Conservation (phyloP, 2,797 vertebrate genomes). For the Rhinichthys osculus region DNA sequence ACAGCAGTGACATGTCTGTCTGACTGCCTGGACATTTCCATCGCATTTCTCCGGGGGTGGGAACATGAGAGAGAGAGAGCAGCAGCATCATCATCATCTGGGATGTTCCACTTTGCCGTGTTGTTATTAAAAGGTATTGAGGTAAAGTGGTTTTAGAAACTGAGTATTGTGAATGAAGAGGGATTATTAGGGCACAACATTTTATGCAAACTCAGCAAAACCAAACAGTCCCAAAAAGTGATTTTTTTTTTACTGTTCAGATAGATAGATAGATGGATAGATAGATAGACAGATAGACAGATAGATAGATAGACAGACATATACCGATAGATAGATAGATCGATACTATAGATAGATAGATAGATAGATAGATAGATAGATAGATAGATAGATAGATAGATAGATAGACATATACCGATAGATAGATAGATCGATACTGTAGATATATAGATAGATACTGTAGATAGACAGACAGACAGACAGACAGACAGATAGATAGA, state of each 20-base stretch:
- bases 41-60: conserved; percentile 71
- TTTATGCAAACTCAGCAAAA: not conserved
- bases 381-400: not conserved
- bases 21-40: conserved; percentile 82
- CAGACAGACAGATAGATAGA: not conserved
- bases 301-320: not conserved
- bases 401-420: not conserved
- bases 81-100: conserved; percentile 34
- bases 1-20: conserved; percentile 80
- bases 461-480: too few species aligned
- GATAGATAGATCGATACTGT: not conserved
- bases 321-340: not conserved
- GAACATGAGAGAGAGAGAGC: conserved; percentile 56
- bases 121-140: conserved; percentile 1
- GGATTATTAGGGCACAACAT: not conserved
- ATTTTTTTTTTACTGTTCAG: not conserved
- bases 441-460: too few species aligned
- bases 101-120: conserved; percentile 37
- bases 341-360: not conserved
- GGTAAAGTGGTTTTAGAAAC: not conserved
- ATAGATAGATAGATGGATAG: not conserved
- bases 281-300: not conserved
- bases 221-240: not conserved
- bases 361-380: not conserved
- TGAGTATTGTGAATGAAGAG: conserved; percentile 5